These are phyloP conservation scores for Acromyrmex heyeri DNA, from an alignment of 1,140 invertebrate genomes.

Conservation along the genomic window DNA sequence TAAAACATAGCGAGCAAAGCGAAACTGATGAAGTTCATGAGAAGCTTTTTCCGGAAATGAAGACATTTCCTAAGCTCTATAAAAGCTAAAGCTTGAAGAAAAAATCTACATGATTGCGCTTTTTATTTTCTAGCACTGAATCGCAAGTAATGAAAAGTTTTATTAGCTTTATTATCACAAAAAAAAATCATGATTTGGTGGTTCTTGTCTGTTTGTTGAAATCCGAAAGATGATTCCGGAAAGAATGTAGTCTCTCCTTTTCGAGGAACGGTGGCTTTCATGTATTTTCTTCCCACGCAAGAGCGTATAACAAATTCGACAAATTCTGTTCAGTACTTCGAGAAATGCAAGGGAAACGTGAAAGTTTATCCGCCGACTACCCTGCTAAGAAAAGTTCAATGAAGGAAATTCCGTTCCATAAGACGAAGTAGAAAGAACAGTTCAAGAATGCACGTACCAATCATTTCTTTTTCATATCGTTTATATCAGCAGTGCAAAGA, in stretches of 20 bases:
- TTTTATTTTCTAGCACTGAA: constrained; percentile 2
- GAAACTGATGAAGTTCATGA: constrained; percentile 22
- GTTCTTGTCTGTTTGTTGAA: constrained; percentile 20
- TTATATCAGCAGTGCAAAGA: background rate
- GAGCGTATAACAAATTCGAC: constrained; percentile 22
- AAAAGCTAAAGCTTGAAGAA: constrained; percentile 34
- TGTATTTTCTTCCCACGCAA: background rate
- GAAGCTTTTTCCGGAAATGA: constrained; percentile 21
- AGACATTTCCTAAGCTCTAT: background rate
- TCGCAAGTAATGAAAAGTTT: constrained; percentile 1
- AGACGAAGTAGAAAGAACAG: background rate
- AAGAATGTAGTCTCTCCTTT: constrained; percentile 13
- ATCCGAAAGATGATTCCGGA: background rate
- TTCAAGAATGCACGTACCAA: background rate
- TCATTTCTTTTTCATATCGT: background rate
- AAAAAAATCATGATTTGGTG: constrained; percentile 8
- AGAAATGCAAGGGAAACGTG: constrained; percentile 25
- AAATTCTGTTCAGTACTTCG: constrained; percentile 12
- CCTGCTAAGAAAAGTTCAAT: background rate
- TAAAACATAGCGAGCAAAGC: background rate
- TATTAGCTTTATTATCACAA: background rate
- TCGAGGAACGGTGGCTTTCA: background rate
- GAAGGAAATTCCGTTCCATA: constrained; percentile 2
- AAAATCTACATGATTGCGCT: constrained; percentile 26
- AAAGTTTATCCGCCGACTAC: constrained; percentile 20